These are phyloP conservation scores for Marisa cornuarietis DNA, from an alignment of 1,140 invertebrate genomes.

Conservation along the genomic window DNA sequence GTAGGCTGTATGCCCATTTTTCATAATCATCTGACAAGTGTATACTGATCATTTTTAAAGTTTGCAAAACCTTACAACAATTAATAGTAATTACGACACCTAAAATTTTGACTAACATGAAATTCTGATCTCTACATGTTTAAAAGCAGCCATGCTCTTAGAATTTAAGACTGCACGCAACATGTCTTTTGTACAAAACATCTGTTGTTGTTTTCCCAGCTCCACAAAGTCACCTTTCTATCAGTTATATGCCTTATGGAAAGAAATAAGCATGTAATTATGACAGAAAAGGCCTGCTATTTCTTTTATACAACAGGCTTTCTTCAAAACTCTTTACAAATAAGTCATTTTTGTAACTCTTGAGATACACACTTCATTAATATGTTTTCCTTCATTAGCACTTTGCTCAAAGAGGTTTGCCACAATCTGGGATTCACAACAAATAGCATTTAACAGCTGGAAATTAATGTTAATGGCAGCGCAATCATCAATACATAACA, in stretches of 20 bases:
- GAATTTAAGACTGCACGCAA: neutral
- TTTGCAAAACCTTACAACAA: too few relatives aligned
- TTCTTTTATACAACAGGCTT: too few relatives aligned
- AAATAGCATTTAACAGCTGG: too few relatives aligned
- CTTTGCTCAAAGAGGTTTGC: too few relatives aligned
- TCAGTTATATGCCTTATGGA: neutral
- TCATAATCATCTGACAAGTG: neutral
- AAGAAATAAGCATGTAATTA: neutral
- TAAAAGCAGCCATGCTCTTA: neutral
- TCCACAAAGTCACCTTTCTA: neutral
- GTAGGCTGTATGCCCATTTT: too few relatives aligned
- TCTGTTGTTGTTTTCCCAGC: neutral
- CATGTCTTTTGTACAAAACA: neutral
- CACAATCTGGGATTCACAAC: too few relatives aligned
- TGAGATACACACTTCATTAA: too few relatives aligned
- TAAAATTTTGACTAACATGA: neutral
- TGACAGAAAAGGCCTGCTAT: neutral
- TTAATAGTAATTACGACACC: neutral
- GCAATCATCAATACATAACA: too few relatives aligned
- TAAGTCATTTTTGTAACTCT: too few relatives aligned
- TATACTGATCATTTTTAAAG: neutral
- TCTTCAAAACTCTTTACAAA: too few relatives aligned
- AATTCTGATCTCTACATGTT: neutral
- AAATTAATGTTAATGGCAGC: too few relatives aligned
- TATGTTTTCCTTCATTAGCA: too few relatives aligned